These are phyloP conservation scores for Holacanthus passer DNA, from an alignment of 2,113 vertebrate genomes.

Conservation along the genomic window DNA sequence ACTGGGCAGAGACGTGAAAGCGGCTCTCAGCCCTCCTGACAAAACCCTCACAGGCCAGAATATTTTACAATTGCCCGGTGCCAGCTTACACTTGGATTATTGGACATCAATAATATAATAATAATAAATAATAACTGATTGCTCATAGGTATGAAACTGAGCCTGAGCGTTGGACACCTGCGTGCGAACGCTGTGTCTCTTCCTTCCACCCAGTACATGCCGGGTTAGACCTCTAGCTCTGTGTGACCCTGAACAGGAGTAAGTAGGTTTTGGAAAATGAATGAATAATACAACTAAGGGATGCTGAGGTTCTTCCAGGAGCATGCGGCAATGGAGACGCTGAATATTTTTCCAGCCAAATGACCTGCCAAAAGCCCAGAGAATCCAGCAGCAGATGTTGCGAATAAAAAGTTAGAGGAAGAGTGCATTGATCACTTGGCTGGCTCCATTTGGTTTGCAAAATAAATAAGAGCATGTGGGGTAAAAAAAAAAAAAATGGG, in stretches of 20 bases:
- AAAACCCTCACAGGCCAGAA: conserved; percentile 40
- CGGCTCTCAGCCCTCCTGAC: conserved; percentile 24
- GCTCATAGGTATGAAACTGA: not conserved
- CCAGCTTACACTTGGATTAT: conserved; percentile 3
- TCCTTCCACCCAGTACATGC: conserved; percentile 32
- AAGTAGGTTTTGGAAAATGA: conserved; percentile 41
- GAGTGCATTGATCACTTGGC: conserved; percentile 57
- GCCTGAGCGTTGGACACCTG: not conserved
- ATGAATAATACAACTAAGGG: conserved; percentile 53
- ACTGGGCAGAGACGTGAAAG: conserved; percentile 42
- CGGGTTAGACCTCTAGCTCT: conserved; percentile 30
- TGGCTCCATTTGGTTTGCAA: conserved; percentile 51
- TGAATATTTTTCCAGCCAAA: conserved; percentile 52
- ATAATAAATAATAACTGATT: conserved; percentile 10
- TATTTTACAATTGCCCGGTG: conserved; percentile 12
- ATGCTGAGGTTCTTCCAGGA: conserved; percentile 35
- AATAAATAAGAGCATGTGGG: conserved; percentile 40
- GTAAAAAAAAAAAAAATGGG: conserved; percentile 14
- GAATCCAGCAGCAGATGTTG: conserved; percentile 57
- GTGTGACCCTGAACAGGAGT: conserved; percentile 30
- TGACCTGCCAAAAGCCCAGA: conserved; percentile 50
- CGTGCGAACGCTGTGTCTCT: not conserved
- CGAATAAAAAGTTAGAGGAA: conserved; percentile 55
- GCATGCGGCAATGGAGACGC: conserved; percentile 21
- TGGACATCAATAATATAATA: conserved; percentile 27